Evolutionary conservation across 2,888 invertebrate genomes (phyloP), one percentile per base, ranked within the genome.

Genomic region (Sinotaia quadrata): DNA sequence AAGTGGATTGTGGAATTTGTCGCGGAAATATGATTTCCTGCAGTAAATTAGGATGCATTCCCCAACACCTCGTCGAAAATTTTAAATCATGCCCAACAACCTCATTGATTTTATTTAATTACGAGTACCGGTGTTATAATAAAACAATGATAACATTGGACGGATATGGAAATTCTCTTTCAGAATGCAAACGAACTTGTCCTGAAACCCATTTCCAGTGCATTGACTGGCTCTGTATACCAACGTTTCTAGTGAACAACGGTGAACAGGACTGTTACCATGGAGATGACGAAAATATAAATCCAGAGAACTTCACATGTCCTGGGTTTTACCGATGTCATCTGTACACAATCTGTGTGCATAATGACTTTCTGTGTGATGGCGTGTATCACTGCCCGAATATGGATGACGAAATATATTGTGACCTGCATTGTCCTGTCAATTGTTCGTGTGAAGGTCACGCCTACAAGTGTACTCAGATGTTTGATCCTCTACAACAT

Each of bases 341-440:
- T 27, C 47, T 59, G 8, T 27, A 44, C 24, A 37, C 24, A 1
- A 65, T 54, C 15, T 72, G 71, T 60, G 68, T 68, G 12, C 65
- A 68, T 57, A 57, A 51, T n/a, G 44, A 66, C 18, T 60, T 61
- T 41, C n/a, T 72, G 7, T 72, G 71, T 51, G 68, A 72, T 33
- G 71, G 71, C 8, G 29, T 65, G 24, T 66, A 65, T 41, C 68
- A 72, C 41, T 72, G 71, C 37, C 71, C 71, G 0, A 34, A 68
- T 31, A 65, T 66, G 37, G 71, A 72, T 36, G 71, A 72, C 33
- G 71, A 72, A 44, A 24, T 36, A 15, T 56, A 59, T 24, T 71
- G 71, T 37, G 24, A 56, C 27, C 18, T 44, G 5, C 24, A 54
- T 8, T 68, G 68, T 33, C 61, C 68, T 8, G 18, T 10, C 7